Conservation (phyloP, 2,888 invertebrate species). For the Drosophila nr. medialis region DNA sequence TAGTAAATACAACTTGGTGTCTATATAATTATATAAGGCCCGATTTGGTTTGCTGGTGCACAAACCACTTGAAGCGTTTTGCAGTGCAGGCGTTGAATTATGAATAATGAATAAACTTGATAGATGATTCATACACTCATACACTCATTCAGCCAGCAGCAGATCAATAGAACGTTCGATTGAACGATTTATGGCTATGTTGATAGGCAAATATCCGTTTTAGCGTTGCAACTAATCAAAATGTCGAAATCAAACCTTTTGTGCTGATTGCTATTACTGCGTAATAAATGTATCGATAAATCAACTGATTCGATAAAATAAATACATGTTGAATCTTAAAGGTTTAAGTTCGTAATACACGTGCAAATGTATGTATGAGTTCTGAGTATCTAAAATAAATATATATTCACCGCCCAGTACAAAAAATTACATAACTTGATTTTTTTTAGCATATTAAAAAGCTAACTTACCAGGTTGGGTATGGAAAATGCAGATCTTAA, state of each 20-base stretch:
- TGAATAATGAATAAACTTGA: slow-evolving; percentile 43
- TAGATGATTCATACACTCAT: slow-evolving; percentile 54
- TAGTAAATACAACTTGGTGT: slow-evolving; percentile 25
- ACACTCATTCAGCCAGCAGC: slow-evolving; percentile 15
- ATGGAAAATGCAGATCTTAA: neutral
- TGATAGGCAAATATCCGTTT: slow-evolving; percentile 74
- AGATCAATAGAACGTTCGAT: slow-evolving; percentile 30
- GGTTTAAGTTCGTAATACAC: too few species aligned
- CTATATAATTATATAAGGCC: slow-evolving; percentile 71
- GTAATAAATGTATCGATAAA: slow-evolving; percentile 45
- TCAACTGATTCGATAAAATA: slow-evolving; percentile 29
- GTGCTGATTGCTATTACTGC: slow-evolving; percentile 2
- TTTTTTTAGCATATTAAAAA: neutral
- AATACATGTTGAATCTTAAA: slow-evolving; percentile 4
- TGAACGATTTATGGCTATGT: slow-evolving; percentile 68
- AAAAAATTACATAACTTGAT: neutral
- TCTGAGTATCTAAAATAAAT: neutral
- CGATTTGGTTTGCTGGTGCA: slow-evolving; percentile 63
- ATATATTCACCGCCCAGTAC: neutral
- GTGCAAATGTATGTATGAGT: neutral
- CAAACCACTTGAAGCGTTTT: slow-evolving; percentile 53
- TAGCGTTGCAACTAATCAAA: slow-evolving; percentile 43
- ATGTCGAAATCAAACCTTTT: slow-evolving; percentile 21
- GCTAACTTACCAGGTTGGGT: neutral
- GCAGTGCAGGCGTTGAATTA: slow-evolving; percentile 66